Evolutionary conservation across 2,113 vertebrate genomes (phyloP).

Genomic region (human (Homo sapiens)): GRCh38 chr7:18316001-18316500

Average conservation of each 20-base stretch:
- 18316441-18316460: neutral
- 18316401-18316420: neutral
- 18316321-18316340: neutral
- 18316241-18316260: neutral
- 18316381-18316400: neutral
- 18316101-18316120: neutral
- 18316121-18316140: neutral
- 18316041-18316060: neutral
- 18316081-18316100: neutral
- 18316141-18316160: neutral
- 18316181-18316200: neutral
- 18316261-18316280: neutral
- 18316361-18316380: neutral
- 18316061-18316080: neutral
- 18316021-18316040: neutral
- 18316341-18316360: slow-evolving; percentile 7
- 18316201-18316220: neutral
- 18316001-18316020: neutral
- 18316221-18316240: neutral
- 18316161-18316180: neutral
- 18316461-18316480: neutral
- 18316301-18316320: neutral
- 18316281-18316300: neutral
- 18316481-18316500: slow-evolving; percentile 5
- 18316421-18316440: neutral